Evolutionary conservation across 2,888 invertebrate species (phyloP), one percentile per base, ranked within the genome.

Genomic region (Diabrotica balteata): DNA sequence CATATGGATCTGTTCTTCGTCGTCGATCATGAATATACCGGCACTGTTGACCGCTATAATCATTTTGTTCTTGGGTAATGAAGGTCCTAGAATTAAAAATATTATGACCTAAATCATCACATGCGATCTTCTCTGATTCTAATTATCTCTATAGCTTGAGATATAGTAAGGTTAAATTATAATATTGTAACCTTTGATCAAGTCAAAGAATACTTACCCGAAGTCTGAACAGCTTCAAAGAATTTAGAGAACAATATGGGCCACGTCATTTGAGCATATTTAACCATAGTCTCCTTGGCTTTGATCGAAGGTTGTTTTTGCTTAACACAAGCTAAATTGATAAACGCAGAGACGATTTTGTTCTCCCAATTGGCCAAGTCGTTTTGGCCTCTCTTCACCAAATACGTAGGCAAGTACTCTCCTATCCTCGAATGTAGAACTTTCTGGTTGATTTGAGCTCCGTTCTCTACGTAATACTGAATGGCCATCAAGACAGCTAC

Each of bases 1-100:
- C 50, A 96, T 86, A 54, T 97, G 86, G 72, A 97, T 93, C 82
- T 94, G 93, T 83, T 97, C 97, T 76, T 93, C 90, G 82, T 96
- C 94, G 83, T 97, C 96, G 0, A 96, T 93, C 64, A 97, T 91
- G 79, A 93, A 96, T 62, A 97, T 90, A 2, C 97, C 97, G 0
- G 93, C 94, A 90, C 96, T 96, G 84, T 98, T 98, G 5, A 98
- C 90, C 4, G 97, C 97, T 72, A 98, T 91, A 63, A 98, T 94
- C 22, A 96, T 89, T 76, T 95, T 91, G 75, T 90, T 88, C 74
- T 88, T 89, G 7, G 87, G 86, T 7, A 92, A 86, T 44, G 87
- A 86, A 0, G 91, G 90, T 9, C 93, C 93, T 69, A 90, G 90
- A 57, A 89, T 84, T 80, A 91, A 91, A n/a, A 92, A 43, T 10